Evolutionary conservation across 2,797 vertebrate species (phyloP).

Genomic region (Galaxias olidus): DNA sequence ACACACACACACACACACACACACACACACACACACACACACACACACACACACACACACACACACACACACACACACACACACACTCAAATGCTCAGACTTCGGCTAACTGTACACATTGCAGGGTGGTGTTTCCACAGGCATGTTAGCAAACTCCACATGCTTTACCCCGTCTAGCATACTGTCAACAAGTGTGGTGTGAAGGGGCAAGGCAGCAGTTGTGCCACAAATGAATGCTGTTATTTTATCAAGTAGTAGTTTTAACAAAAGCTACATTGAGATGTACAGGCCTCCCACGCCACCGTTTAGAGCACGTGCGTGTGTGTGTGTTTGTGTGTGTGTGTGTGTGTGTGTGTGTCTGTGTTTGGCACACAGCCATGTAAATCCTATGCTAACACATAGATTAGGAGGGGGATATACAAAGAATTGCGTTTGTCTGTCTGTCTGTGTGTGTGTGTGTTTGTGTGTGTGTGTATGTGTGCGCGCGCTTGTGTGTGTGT

Average conservation of each 20-base stretch:
- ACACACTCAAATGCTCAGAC: constrained; percentile 8
- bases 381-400: background rate
- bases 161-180: constrained; percentile 34
- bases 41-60: constrained; percentile 9
- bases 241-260: constrained; percentile 37
- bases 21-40: constrained; percentile 1
- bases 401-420: constrained; percentile 11
- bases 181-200: constrained; percentile 43
- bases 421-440: background rate
- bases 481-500: background rate
- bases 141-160: constrained; percentile 23
- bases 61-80: background rate
- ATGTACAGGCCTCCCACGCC: constrained; percentile 40
- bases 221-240: constrained; percentile 35
- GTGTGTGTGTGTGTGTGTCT: constrained; percentile 3
- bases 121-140: constrained; percentile 6
- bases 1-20: constrained; percentile 16
- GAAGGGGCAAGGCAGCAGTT: constrained; percentile 33
- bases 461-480: background rate
- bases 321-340: background rate
- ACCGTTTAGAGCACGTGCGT: constrained; percentile 18
- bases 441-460: background rate
- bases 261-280: constrained; percentile 46
- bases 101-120: constrained; percentile 3
- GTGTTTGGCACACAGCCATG: background rate